Conservation (phyloP, 2,888 invertebrate species). For the Drosophila tripunctata region DNA sequence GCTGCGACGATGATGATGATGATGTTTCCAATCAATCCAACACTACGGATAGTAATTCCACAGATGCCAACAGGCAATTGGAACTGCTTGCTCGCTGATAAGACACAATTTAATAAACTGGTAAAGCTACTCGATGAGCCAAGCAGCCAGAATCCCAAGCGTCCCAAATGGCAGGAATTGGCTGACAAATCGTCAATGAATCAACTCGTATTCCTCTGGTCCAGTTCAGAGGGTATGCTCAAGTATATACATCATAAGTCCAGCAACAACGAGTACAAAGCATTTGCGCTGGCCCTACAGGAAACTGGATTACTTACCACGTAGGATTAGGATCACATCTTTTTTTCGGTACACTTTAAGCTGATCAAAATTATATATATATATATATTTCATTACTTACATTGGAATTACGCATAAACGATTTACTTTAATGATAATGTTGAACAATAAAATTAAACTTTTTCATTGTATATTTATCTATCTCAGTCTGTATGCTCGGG, state of each 20-base stretch:
- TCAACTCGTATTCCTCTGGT: conserved; percentile 85
- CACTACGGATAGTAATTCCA: background rate
- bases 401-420: too few relatives aligned
- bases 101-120: conserved; percentile 84
- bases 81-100: conserved; percentile 74
- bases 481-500: conserved; percentile 11
- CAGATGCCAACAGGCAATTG: conserved; percentile 28
- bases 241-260: conserved; percentile 82
- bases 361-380: background rate
- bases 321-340: conserved; percentile 13
- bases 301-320: conserved; percentile 46
- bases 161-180: conserved; percentile 87
- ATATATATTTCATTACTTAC: background rate
- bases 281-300: conserved; percentile 58
- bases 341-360: background rate
- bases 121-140: conserved; percentile 85
- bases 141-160: conserved; percentile 21
- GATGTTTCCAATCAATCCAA: background rate
- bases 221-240: conserved; percentile 86
- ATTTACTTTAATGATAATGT: background rate
- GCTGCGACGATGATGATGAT: too few relatives aligned
- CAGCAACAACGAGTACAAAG: conserved; percentile 45
- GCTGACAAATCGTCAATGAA: conserved; percentile 86
- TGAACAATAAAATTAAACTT: conserved; percentile 32
- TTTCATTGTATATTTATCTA: conserved; percentile 3